Evolutionary conservation across 2,888 invertebrate species (phyloP).

Genomic region (Tanytarsus gracilentus): DNA sequence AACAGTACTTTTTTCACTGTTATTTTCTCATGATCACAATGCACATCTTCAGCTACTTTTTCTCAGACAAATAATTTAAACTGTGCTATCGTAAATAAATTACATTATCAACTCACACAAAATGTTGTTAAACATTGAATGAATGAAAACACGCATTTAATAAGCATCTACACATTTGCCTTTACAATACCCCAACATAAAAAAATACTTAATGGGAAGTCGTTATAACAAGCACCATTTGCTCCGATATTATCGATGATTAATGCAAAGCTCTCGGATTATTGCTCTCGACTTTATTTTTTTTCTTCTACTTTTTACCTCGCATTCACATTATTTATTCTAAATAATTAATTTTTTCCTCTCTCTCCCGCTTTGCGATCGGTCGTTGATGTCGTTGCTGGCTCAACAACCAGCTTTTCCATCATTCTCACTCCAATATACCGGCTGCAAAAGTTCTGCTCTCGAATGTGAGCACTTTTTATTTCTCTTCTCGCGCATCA

Average conservation of each 20-base stretch:
- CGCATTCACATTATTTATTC: slow-evolving; percentile 3
- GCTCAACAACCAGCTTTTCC: neutral
- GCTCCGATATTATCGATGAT: neutral
- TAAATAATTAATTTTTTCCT: neutral
- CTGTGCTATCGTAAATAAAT: neutral
- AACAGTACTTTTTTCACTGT: neutral
- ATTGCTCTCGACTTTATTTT: neutral
- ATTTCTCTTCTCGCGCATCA: no score
- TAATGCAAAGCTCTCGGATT: neutral
- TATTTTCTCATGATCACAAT: no score
- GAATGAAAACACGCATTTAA: neutral
- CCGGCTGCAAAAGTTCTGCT: no score
- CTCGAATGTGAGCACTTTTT: no score
- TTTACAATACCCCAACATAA: no score
- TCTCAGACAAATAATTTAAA: neutral
- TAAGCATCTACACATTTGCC: neutral
- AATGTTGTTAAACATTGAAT: neutral
- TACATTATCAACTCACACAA: neutral
- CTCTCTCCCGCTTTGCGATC: neutral
- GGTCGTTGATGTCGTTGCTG: neutral
- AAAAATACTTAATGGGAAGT: neutral
- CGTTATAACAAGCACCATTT: slow-evolving; percentile 5
- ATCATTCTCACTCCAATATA: no score
- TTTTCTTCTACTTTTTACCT: neutral
- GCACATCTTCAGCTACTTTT: neutral